Percentiles rank a stretch among this genome's conserved stretches.
These are phyloP conservation scores for Caenorhabditis briggsae DNA, from an alignment of 1,140 invertebrate species.

Conservation along the genomic window DNA sequence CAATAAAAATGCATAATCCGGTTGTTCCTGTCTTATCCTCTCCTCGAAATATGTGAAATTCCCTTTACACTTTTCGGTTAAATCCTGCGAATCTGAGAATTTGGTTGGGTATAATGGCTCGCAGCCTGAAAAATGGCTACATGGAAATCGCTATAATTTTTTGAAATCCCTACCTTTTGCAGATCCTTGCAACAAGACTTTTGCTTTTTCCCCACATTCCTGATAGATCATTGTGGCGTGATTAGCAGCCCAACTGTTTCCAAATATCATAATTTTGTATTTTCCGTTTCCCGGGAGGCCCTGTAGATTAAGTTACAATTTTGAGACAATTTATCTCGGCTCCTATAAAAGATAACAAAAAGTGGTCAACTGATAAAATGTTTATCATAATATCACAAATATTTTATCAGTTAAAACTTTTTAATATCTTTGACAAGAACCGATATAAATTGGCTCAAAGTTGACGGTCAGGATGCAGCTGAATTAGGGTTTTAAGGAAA, in stretches of 20 bases:
- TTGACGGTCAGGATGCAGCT: too few relatives aligned
- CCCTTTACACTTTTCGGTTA: neutral
- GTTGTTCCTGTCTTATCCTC: neutral
- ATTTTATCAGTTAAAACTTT: too few relatives aligned
- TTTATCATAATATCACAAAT: too few relatives aligned
- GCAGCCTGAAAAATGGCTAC: neutral
- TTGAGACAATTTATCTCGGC: too few relatives aligned
- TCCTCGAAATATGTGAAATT: neutral
- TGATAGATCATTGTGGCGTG: neutral
- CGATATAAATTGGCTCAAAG: too few relatives aligned
- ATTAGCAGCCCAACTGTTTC: conserved; percentile 6
- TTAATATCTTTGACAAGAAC: too few relatives aligned
- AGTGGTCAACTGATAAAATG: too few relatives aligned
- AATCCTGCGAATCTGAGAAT: neutral
- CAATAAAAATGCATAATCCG: conserved; percentile 8
- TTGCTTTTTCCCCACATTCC: neutral
- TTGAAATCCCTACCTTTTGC: neutral
- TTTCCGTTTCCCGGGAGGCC: neutral
- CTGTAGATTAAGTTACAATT: neutral
- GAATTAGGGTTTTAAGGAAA: too few relatives aligned
- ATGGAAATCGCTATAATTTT: neutral
- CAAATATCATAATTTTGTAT: neutral
- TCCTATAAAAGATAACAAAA: too few relatives aligned
- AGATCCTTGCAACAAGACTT: neutral
- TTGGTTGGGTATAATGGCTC: neutral